phyloP scores from a whole-genome alignment of 2,113 vertebrate genomes.

The Pseudorhombus dupliciocellatus region DNA sequence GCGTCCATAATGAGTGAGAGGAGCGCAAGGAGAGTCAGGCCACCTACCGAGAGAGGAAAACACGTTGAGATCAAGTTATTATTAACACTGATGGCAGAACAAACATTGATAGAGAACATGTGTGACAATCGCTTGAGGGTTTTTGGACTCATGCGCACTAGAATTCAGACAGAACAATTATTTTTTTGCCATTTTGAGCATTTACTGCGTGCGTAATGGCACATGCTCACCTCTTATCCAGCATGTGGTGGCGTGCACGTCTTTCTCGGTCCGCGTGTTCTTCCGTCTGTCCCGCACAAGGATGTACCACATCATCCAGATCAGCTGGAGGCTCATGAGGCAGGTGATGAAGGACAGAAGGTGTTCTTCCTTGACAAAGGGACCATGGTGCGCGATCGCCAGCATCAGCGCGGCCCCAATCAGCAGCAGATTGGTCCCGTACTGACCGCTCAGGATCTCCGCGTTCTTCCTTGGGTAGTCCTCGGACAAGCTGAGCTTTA shows the following conservation, averaged over 20 bases:
- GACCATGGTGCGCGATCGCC: slow-evolving; percentile 86
- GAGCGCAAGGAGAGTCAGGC: slow-evolving; percentile 89
- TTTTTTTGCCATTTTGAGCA: background rate
- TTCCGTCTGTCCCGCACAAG: slow-evolving; percentile 83
- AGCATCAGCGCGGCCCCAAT: slow-evolving; percentile 91
- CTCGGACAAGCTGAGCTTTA: slow-evolving; percentile 67
- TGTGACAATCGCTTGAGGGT: no score
- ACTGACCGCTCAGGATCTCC: slow-evolving; percentile 93
- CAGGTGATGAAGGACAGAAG: slow-evolving; percentile 87
- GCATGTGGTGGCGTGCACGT: slow-evolving; percentile 88
- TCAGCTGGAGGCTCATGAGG: slow-evolving; percentile 92
- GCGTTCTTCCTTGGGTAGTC: slow-evolving; percentile 89
- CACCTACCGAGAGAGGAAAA: slow-evolving; percentile 79
- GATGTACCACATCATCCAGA: slow-evolving; percentile 97
- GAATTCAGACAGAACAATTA: background rate
- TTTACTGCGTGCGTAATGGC: background rate
- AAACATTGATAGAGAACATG: no score
- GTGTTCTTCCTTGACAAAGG: slow-evolving; percentile 84
- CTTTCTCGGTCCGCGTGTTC: slow-evolving; percentile 83
- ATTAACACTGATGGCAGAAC: background rate
- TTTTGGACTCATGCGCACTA: no score
- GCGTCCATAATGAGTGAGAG: slow-evolving; percentile 93
- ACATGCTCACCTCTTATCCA: slow-evolving; percentile 91
- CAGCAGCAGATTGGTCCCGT: slow-evolving; percentile 91
- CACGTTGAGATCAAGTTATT: background rate